Base-by-base conservation (phyloP, 2,888 invertebrate genomes). In the Pristionchus arcanus region DNA sequence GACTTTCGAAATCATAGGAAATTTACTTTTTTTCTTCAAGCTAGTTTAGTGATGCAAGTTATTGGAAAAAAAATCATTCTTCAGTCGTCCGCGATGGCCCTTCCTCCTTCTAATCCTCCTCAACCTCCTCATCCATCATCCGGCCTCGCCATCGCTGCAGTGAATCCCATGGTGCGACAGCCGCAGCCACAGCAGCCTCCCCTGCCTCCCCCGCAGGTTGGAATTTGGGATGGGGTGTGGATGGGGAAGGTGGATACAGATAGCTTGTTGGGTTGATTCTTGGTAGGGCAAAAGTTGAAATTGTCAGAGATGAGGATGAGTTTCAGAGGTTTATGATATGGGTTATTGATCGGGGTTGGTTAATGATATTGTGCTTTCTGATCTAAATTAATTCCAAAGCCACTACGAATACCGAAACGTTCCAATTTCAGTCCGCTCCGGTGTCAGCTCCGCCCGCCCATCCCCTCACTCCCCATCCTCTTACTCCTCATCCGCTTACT, bases 81-180 rank as follows among this genome's bases (percentile, higher is more conserved):
- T 71, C 71, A 71, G 71, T 71, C 71, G 31, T 31, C 34, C 71
- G 11, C 34, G 34, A 71, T 34, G 34, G 13, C 68, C 28, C 68
- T 9, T 11, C 68, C 25, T 25, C 59, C 59, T 59, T 19, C 55
- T 15, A 1, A 19, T 19, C 63, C 63, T 25, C 63, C 63, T 63
- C 63, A 21, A 34, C 77, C 77, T 21, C 77, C 19, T 11, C 42
- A 49, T 49, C 42, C 42, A 13, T 7, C 42, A 3, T 42, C 42
- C 42, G 81, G n/a, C 11, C n/a, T 3, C 16, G 28, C 49, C 49
- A 16, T 21, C 25, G 49, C 81, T 28, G 81, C 81, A 13, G 81
- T 42, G 53, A 81, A 81, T 81, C 28, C 81, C 53, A 81, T 53
- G 3, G 34, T 81, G 42, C 13, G 81, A 19, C 81, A 81, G 53